A percentile compares a stretch with the other conserved stretches of the same genome.
Evolutionary conservation across 2,888 invertebrate genomes (phyloP).

Genomic region (Pheosia tremula): DNA sequence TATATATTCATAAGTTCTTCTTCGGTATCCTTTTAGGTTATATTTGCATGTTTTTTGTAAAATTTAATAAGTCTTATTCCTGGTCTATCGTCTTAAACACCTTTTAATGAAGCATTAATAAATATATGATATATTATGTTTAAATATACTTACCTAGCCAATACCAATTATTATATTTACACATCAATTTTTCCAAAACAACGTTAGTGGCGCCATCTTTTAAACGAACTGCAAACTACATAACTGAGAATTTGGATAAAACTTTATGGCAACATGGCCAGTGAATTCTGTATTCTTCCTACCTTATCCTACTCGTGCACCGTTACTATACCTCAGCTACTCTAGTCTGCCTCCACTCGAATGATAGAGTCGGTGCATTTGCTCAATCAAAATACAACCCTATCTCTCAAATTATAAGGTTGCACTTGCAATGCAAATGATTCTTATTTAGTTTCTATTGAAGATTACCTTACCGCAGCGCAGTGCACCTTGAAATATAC

Average conservation of each 20-base stretch:
- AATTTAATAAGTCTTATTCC: too few species aligned
- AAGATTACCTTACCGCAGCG: constrained; percentile 60
- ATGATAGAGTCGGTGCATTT: constrained; percentile 53
- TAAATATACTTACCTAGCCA: not conserved
- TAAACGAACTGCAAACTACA: constrained; percentile 55
- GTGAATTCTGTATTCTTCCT: constrained; percentile 54
- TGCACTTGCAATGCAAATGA: constrained; percentile 75
- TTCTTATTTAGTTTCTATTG: constrained; percentile 54
- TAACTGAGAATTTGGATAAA: constrained; percentile 57
- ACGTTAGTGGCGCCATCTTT: constrained; percentile 74
- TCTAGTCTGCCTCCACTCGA: constrained; percentile 53
- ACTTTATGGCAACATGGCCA: constrained; percentile 67
- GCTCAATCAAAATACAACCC: constrained; percentile 66
- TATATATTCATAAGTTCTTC: too few species aligned
- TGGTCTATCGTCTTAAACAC: too few species aligned
- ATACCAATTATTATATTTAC: not conserved
- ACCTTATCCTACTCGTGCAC: constrained; percentile 56
- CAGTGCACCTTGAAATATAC: constrained; percentile 73
- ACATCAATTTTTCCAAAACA: constrained; percentile 21
- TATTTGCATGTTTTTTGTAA: not conserved
- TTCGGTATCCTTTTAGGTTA: too few species aligned
- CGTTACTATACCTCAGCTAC: constrained; percentile 54
- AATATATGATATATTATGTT: not conserved
- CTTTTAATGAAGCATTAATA: too few species aligned
- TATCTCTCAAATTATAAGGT: constrained; percentile 62